Percentiles rank a stretch among this genome's conserved stretches.
These are phyloP conservation scores for Rhea americana DNA, from an alignment of 2,113 vertebrate genomes.

Conservation along the genomic window DNA sequence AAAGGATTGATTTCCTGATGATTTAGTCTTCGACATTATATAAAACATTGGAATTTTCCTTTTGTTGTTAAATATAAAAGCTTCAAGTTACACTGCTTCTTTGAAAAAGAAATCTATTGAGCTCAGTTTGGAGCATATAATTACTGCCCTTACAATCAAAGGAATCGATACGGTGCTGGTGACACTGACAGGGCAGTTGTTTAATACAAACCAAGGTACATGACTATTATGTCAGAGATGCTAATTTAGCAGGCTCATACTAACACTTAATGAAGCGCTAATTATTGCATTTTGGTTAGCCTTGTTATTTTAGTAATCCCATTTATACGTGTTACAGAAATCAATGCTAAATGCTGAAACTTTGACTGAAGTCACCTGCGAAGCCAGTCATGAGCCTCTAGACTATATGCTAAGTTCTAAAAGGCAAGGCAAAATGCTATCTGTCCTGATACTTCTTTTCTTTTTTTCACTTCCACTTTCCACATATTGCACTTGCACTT, in stretches of 20 bases:
- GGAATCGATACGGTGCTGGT: neutral
- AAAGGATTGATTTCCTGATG: neutral
- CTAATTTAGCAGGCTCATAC: neutral
- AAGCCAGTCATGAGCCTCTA: neutral
- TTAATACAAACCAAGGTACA: neutral
- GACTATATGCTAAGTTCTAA: neutral
- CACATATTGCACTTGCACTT: neutral
- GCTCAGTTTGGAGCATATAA: neutral
- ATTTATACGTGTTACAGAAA: neutral
- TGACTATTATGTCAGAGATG: neutral
- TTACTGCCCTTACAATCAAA: neutral
- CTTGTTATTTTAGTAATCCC: neutral
- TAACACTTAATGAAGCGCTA: neutral
- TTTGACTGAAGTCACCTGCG: neutral
- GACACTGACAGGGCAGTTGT: neutral
- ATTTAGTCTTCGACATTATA: neutral
- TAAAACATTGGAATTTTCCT: neutral
- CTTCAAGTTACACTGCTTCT: neutral
- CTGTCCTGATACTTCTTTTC: neutral
- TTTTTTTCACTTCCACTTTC: neutral
- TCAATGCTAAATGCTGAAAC: neutral
- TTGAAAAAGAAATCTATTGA: neutral
- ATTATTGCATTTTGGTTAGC: neutral
- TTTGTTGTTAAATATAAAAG: constrained; percentile 5
- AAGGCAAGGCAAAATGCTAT: neutral